Evolutionary conservation across 2,888 invertebrate genomes (phyloP).

Genomic region (Capitulum mitella): DNA sequence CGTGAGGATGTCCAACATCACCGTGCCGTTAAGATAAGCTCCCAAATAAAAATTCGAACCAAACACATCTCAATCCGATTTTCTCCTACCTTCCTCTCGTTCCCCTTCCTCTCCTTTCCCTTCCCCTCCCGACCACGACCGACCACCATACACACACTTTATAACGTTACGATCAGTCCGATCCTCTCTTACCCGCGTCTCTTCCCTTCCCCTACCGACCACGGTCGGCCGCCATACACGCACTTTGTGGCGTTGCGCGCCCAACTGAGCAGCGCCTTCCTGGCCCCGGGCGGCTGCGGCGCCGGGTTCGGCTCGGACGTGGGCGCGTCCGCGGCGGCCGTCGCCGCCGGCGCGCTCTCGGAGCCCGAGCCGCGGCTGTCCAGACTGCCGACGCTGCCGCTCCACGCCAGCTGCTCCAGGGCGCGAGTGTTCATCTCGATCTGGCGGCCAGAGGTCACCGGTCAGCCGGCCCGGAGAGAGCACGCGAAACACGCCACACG

Average conservation of each 20-base stretch:
- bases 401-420: constrained; percentile 9
- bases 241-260: neutral
- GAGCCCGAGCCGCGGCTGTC: neutral
- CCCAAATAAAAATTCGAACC: too few relatives aligned
- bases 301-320: neutral
- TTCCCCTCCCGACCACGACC: too few relatives aligned
- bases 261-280: constrained; percentile 11
- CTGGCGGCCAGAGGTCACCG: neutral
- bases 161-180: too few relatives aligned
- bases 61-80: too few relatives aligned
- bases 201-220: neutral
- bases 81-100: too few relatives aligned
- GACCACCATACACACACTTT: too few relatives aligned
- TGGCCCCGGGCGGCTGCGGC: neutral
- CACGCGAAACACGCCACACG: too few relatives aligned
- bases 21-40: too few relatives aligned
- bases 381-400: neutral
- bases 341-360: neutral
- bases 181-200: neutral
- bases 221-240: neutral
- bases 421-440: constrained; percentile 17
- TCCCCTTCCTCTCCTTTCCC: too few relatives aligned
- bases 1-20: too few relatives aligned
- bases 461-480: too few relatives aligned
- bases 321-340: neutral